Evolutionary conservation across 1,140 invertebrate genomes (phyloP), one percentile per base, ranked within the genome.

Genomic region (Bactericera cockerelli): DNA sequence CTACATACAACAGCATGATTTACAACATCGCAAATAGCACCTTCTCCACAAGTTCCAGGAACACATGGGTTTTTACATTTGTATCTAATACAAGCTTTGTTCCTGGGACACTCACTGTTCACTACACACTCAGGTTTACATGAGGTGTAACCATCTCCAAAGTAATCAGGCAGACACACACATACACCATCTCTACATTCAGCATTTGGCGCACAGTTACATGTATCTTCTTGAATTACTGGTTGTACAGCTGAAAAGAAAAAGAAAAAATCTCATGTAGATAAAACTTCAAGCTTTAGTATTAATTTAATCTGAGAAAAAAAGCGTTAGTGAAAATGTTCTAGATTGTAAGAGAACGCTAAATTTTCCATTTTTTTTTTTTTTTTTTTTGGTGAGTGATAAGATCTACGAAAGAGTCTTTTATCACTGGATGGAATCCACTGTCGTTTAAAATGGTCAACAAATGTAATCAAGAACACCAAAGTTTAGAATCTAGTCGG

Each of bases 1-100:
- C 74, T 77, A 67, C 81, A 83, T 65, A 81, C 78, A 1, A 81
- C 79, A 62, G 78, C 80, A 62, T 82, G 81, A 67, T 82, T 83
- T 53, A 81, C 73, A 16, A 81, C 76, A 70, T 75, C 73, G 64
- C 82, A 85, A 56, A 82, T 76, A 1, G 80, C 86, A 65, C 86
- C 85, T 26, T 75, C 73, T 42, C 82, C 84, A 69, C 86, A 89
- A 28, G 79, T 78, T 19, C 83, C 81, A 1, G 78, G 79, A 6
- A 13, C 13, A 66, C 87, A 89, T 26, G 86, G 86, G 73, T 89
- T 80, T 64, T 76, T 76, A 66, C 86, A 89, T 71, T 82, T 86
- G 57, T 81, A 80, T 64, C 83, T 80, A 16, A 83, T 72, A 63
- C 84, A 87, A 28, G 82, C 80, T 60, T 76, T 74, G 63, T 79